Conservation (phyloP, 2,797 vertebrate genomes). For the Melanotaenia nigrans region DNA sequence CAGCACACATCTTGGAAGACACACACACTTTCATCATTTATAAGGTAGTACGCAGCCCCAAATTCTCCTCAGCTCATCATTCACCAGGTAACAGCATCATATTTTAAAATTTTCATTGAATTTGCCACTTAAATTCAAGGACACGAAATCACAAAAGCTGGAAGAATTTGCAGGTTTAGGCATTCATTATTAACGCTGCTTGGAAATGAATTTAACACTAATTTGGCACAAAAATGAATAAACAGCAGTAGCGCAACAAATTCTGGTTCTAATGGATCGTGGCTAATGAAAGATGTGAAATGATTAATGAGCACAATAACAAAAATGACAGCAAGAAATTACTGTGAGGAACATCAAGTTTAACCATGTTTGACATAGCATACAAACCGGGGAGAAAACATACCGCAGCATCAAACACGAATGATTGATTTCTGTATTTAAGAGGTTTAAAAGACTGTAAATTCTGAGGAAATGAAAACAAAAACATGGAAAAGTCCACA, state of each 20-base stretch:
- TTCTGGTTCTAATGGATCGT: slow-evolving; percentile 46
- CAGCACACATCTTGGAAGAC: slow-evolving; percentile 95
- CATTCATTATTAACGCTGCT: slow-evolving; percentile 23
- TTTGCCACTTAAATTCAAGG: slow-evolving; percentile 4
- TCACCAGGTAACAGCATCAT: background rate
- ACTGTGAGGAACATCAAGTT: slow-evolving; percentile 37
- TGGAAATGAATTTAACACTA: slow-evolving; percentile 18
- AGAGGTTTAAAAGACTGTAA: background rate
- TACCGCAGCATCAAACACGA: background rate
- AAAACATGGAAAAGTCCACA: background rate
- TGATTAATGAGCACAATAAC: slow-evolving; percentile 57
- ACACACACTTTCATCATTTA: slow-evolving; percentile 44
- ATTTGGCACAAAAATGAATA: slow-evolving; percentile 36
- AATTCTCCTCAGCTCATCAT: background rate
- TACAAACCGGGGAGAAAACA: background rate
- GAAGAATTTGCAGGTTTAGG: background rate
- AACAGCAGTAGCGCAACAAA: slow-evolving; percentile 19
- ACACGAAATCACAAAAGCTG: background rate
- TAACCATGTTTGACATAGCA: slow-evolving; percentile 34
- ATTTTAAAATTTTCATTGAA: background rate
- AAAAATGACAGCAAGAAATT: slow-evolving; percentile 64
- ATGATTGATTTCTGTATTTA: slow-evolving; percentile 1
- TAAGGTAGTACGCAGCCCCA: background rate
- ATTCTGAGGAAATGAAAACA: background rate
- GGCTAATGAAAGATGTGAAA: slow-evolving; percentile 55